Conservation (phyloP, 2,797 vertebrate species). For the Podarcis siculus region DNA sequence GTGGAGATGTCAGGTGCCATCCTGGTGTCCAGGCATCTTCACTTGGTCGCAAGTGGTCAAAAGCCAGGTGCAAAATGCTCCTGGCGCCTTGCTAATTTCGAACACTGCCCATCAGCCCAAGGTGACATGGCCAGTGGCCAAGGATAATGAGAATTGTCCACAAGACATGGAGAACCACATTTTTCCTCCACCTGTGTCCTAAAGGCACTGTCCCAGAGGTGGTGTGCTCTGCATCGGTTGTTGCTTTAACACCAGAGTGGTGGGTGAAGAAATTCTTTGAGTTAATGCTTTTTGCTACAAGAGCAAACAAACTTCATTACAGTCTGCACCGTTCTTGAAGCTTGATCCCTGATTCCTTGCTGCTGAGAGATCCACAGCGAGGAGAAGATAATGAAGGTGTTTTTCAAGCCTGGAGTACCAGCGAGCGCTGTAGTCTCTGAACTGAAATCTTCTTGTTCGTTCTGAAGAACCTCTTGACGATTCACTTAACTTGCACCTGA, state of each 20-base stretch:
- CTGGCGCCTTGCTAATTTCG: too few species aligned
- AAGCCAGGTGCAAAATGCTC: too few species aligned
- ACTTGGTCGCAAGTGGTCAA: too few species aligned
- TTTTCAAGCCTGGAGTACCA: background rate
- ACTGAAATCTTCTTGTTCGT: constrained; percentile 1
- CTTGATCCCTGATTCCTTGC: background rate
- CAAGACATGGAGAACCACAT: too few species aligned
- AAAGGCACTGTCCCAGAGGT: too few species aligned
- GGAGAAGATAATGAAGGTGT: background rate
- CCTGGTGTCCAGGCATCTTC: too few species aligned
- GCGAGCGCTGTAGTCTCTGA: background rate
- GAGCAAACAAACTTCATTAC: background rate
- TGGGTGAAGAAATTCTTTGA: background rate
- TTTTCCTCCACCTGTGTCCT: too few species aligned
- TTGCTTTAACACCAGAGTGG: background rate
- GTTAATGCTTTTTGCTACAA: background rate
- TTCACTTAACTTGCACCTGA: background rate
- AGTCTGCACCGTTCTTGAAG: background rate
- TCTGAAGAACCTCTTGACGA: constrained; percentile 13
- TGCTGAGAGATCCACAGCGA: background rate
- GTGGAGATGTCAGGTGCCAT: too few species aligned
- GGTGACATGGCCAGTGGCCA: too few species aligned
- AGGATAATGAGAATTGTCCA: too few species aligned
- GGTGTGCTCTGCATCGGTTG: background rate
- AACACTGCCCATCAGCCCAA: too few species aligned